Conservation (phyloP, 1,140 invertebrate species). For the Chrysomallon squamiferum region DNA sequence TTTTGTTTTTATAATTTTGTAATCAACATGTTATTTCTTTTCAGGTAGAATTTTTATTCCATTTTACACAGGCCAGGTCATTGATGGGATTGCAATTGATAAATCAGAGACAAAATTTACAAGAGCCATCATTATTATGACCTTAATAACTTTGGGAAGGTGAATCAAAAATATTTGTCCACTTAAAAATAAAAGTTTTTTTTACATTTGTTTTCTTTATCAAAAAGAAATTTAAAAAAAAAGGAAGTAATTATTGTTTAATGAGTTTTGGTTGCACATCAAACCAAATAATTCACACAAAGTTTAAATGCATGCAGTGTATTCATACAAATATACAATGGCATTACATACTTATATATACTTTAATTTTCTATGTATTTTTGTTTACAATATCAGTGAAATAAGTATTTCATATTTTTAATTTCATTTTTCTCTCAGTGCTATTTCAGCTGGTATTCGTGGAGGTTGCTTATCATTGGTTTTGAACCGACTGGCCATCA, state of each 20-base stretch:
- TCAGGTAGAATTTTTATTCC: slow-evolving; percentile 39
- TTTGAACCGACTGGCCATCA: slow-evolving; percentile 25
- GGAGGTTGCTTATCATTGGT: slow-evolving; percentile 21
- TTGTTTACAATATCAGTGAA: too few species aligned
- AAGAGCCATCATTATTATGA: slow-evolving; percentile 26
- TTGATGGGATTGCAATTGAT: slow-evolving; percentile 40
- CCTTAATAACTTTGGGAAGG: slow-evolving; percentile 28
- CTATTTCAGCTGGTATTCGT: slow-evolving; percentile 27
- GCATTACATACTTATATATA: too few species aligned
- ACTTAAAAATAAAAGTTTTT: too few species aligned
- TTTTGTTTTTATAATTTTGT: neutral
- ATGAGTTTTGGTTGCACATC: too few species aligned
- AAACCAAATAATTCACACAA: too few species aligned
- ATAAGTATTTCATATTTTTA: too few species aligned
- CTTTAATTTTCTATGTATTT: too few species aligned
- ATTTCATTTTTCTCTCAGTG: slow-evolving; percentile 28
- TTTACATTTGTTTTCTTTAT: neutral
- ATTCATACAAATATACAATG: too few species aligned
- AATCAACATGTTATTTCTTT: slow-evolving; percentile 3
- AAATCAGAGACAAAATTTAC: slow-evolving; percentile 34
- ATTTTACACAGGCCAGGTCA: slow-evolving; percentile 36
- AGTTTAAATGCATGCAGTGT: too few species aligned
- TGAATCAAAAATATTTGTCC: slow-evolving; percentile 5
- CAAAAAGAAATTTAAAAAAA: too few species aligned
- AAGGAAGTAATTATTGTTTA: neutral